Evolutionary conservation across 2,113 vertebrate genomes (phyloP).

Genomic region (Oreochromis tanganicae): DNA sequence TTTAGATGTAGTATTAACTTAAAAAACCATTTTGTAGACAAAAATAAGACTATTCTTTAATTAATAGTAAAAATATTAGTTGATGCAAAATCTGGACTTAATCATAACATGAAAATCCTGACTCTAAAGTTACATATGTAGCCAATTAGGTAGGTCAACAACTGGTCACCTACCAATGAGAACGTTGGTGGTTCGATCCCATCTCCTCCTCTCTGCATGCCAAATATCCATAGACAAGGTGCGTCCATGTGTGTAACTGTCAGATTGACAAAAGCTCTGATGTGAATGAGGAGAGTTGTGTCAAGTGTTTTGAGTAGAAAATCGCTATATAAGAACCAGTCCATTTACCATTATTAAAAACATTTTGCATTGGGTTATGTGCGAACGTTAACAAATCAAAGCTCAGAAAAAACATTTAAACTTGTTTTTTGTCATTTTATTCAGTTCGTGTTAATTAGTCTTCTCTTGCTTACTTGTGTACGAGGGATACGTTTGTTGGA

Average conservation of each 20-base stretch:
- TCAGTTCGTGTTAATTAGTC: neutral
- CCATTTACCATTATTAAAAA: neutral
- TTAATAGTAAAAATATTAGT: neutral
- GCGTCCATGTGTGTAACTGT: neutral
- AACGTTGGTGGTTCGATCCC: neutral
- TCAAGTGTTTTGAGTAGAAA: neutral
- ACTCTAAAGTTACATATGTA: neutral
- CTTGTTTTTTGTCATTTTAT: neutral
- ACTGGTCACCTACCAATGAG: neutral
- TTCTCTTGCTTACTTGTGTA: neutral
- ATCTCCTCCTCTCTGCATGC: neutral
- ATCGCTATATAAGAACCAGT: neutral
- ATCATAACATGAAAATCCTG: neutral
- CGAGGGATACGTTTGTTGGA: neutral
- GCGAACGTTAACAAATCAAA: neutral
- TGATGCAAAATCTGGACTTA: neutral
- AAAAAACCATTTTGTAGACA: neutral
- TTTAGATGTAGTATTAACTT: neutral
- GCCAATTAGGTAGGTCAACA: neutral
- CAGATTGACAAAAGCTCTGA: neutral
- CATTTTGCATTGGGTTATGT: neutral
- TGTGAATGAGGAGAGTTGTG: neutral
- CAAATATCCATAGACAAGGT: neutral
- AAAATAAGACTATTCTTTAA: neutral
- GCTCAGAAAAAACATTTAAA: neutral